Percentiles rank a stretch among this genome's conserved stretches.
phyloP scores from a whole-genome alignment of 2,113 vertebrate genomes.

The Dicerorhinus sumatrensis region DNA sequence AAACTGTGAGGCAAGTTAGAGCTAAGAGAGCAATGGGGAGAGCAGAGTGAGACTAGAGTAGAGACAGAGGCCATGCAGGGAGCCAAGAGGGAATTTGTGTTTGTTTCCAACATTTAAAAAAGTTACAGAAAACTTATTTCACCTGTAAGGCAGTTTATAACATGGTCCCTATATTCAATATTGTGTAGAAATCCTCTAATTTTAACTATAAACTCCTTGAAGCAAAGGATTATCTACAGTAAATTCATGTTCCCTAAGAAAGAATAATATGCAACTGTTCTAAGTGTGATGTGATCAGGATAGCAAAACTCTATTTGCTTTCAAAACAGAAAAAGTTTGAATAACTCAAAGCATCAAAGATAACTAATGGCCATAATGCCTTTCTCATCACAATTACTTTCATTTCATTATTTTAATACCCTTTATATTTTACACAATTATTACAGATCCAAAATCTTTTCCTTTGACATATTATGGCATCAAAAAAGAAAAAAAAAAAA shows the following conservation, averaged over 20 bases:
- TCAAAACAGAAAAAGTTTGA: not conserved
- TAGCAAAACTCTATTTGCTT: not conserved
- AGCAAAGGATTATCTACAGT: not conserved
- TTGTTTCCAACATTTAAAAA: not conserved
- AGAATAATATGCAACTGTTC: not conserved
- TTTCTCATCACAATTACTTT: not conserved
- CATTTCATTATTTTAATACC: not conserved
- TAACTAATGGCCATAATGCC: not conserved
- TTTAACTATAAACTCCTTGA: not conserved
- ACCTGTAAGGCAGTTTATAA: not conserved
- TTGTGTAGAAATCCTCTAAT: not conserved
- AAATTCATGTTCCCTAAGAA: not conserved
- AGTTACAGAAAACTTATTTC: not conserved
- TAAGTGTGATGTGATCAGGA: not conserved
- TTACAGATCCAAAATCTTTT: not conserved
- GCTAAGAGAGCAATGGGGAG: not conserved
- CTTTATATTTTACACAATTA: not conserved
- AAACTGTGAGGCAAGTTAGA: not conserved
- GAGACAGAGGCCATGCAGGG: not conserved
- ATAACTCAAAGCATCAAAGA: not conserved
- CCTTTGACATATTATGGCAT: not conserved
- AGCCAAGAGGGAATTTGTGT: not conserved
- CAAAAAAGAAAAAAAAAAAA: not conserved
- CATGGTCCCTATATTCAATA: not conserved
- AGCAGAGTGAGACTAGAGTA: not conserved